Base-by-base conservation (phyloP, 2,888 invertebrate genomes). In the Drosophila lutescens region DNA sequence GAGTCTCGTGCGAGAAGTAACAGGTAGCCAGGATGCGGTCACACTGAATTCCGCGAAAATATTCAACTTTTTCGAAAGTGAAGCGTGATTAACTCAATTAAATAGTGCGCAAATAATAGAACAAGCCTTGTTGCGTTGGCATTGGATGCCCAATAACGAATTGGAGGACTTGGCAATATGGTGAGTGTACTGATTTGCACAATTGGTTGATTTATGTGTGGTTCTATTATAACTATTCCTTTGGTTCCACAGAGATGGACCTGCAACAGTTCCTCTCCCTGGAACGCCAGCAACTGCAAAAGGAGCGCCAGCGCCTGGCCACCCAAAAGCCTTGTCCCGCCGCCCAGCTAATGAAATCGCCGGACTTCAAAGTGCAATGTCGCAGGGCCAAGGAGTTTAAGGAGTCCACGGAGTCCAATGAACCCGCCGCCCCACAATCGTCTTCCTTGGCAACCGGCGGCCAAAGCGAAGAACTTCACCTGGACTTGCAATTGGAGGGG, bases 191-290 rank as follows among this genome's bases (percentile, higher is more conserved):
- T 13, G 9, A 12, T 10, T 3, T 12, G 3, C 8, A 1, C 12
- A 17, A 20, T 15, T 15, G 2, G 5, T 9, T 10, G 5, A 15
- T 47, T 2, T 15, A 15, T 9, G 8, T 32, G n/a, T 15, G 2
- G 10, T 32, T 12, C 32, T 6, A 5, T 30, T 4, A 26, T 30
- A 26, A 2, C 0, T 2, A 8, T 44, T 0, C 13, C 7, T 15
- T 23, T 12, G 2, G n/a, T 32, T 63, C 2, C 8, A 43, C 8
- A 46, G 73, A 44, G 5, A 86, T 90, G 90, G 86, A 90, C 57
- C 61, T 90, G 34, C 75, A 90, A 40, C 57, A 84, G 38, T 90
- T 90, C 65, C 71, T 90, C 47, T 62, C 57, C 15, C 38, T 80
- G 70, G 89, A 90, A 55, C 81, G 82, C 26, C 69, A 74, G 44